Evolutionary conservation across 2,888 invertebrate species (phyloP).

Genomic region (Lapara coniferarum): DNA sequence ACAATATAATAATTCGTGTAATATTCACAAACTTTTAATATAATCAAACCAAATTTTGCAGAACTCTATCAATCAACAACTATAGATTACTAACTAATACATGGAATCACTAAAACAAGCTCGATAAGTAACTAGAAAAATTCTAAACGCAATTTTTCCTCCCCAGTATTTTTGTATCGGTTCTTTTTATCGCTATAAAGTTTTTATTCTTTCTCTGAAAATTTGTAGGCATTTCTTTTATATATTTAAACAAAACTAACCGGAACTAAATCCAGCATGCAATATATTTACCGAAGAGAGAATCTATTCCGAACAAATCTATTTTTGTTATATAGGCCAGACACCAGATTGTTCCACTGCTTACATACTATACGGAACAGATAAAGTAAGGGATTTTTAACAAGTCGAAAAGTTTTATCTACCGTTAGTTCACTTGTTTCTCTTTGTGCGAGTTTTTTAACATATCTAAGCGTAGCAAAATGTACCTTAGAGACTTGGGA

Average conservation of each 20-base stretch:
- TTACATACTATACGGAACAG: slow-evolving; percentile 43
- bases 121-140: too few relatives aligned
- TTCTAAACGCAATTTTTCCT: too few relatives aligned
- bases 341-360: slow-evolving; percentile 41
- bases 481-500: slow-evolving; percentile 1
- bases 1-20: too few relatives aligned
- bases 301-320: slow-evolving; percentile 42
- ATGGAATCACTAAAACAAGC: too few relatives aligned
- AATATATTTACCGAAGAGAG: slow-evolving; percentile 21
- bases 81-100: too few relatives aligned
- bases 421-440: slow-evolving; percentile 35
- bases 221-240: background rate
- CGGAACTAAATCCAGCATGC: slow-evolving; percentile 15
- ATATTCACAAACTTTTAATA: too few relatives aligned
- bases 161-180: too few relatives aligned
- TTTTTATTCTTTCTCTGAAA: too few relatives aligned
- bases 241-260: slow-evolving; percentile 18
- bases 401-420: slow-evolving; percentile 41
- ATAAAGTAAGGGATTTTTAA: slow-evolving; percentile 38
- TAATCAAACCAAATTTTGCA: too few relatives aligned
- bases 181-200: too few relatives aligned
- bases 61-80: too few relatives aligned
- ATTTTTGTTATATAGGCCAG: slow-evolving; percentile 49
- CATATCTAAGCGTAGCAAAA: slow-evolving; percentile 36
- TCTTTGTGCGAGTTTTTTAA: slow-evolving; percentile 35